Base-by-base conservation (phyloP, 2,888 invertebrate genomes). In the Quadroppia sp. region DNA sequence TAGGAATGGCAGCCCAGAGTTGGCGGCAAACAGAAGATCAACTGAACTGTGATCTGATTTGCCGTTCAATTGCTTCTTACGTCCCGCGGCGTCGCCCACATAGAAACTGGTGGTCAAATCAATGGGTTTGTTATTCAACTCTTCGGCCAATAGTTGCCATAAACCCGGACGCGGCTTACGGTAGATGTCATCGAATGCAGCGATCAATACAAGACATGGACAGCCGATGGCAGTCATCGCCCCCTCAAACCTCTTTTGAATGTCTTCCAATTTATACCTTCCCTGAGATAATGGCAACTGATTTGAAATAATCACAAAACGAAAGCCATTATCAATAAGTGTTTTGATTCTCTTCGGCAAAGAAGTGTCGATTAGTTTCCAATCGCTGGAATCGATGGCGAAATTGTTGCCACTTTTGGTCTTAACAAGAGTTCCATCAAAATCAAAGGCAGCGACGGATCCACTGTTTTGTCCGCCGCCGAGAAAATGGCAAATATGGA, bases 241-340 rank as follows among this genome's bases (percentile, higher is more conserved):
- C 20, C 20, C 20, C 30, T 74, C 72, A 53, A 76, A 45, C 30
- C 74, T 13, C 45, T 74, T 20, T 28, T 76, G 45, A 36, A 76
- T 67, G 9, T 74, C 48, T 15, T 74, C 67, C 9, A 76, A 23
- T 30, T 42, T 25, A 20, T 69, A 30, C 28, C 40, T 56, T 36
- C 71, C 71, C 36, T 42, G 59, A 28, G 56, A 61, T 30, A 76
- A 30, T n/a, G 75, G 74, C 23, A 64, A 48, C 32, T 76, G 76
- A 61, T 76, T 76, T 7, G 73, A 74, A n/a, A 76, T 36, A 17
- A 76, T 70, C 2, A 76, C 76, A 75, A 76, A 74, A 23, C 74
- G 64, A 64, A 71, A 71, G 4, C 71, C 64, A 15, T 71, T 30
- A 28, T 36, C 45, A 42, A 56, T 11, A 3, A 45, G 28, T 30